A percentile compares a stretch with the other conserved stretches of the same genome.
Conservation (phyloP, 2,888 invertebrate species). For the Acleris holmiana region DNA sequence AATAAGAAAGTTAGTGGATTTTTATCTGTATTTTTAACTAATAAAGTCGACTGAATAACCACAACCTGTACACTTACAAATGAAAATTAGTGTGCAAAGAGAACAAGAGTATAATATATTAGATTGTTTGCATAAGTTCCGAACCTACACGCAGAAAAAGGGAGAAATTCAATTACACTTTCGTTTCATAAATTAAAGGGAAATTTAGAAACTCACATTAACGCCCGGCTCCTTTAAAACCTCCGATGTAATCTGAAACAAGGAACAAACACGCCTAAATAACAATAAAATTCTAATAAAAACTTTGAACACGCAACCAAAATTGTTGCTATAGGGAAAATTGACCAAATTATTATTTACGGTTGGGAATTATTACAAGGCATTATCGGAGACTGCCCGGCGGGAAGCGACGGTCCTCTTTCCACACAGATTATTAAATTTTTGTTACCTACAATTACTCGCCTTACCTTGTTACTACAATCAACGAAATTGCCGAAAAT, state of each 20-base stretch:
- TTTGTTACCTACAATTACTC: constrained; percentile 27
- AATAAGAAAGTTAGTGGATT: constrained; percentile 30
- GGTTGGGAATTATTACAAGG: constrained; percentile 79
- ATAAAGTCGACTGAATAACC: constrained; percentile 36
- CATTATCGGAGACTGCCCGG: constrained; percentile 59
- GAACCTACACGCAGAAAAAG: constrained; percentile 46
- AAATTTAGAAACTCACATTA: constrained; percentile 82
- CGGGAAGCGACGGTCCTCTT: constrained; percentile 19
- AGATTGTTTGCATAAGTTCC: constrained; percentile 47
- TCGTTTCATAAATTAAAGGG: constrained; percentile 70
- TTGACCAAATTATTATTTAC: constrained; percentile 84
- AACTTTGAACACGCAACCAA: constrained; percentile 82
- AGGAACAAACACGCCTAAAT: constrained; percentile 84
- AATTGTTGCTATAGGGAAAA: constrained; percentile 74
- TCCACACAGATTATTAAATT: constrained; percentile 25
- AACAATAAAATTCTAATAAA: constrained; percentile 84
- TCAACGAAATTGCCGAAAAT: constrained; percentile 21
- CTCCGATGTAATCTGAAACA: constrained; percentile 83
- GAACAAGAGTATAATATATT: constrained; percentile 33
- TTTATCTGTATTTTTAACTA: constrained; percentile 29
- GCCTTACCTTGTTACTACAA: constrained; percentile 6
- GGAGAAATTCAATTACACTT: constrained; percentile 68
- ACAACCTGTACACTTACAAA: constrained; percentile 29
- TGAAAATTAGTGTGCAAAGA: constrained; percentile 32
- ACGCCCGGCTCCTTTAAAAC: constrained; percentile 80